Evolutionary conservation across 2,113 vertebrate species (phyloP).

Genomic region (Alouatta palliata): DNA sequence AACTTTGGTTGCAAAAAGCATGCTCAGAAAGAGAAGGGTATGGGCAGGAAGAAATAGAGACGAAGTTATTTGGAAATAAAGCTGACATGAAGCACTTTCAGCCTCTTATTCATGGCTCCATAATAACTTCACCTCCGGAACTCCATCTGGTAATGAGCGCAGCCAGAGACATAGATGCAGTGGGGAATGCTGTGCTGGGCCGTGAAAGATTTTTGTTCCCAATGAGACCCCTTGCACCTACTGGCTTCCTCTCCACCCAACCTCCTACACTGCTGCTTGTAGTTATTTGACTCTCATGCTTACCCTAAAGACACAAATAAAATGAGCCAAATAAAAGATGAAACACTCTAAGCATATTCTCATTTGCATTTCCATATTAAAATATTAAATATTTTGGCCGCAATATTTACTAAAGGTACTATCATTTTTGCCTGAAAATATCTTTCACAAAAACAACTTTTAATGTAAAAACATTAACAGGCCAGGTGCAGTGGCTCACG

Average conservation of each 20-base stretch:
- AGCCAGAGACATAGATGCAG: neutral
- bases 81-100: too few species aligned
- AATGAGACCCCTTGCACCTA: accelerated
- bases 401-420: neutral
- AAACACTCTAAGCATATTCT: neutral
- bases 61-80: neutral
- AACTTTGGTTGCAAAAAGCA: neutral
- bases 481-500: too few species aligned
- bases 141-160: neutral
- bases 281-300: neutral
- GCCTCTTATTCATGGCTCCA: neutral
- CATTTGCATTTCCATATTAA: neutral
- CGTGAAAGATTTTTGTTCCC: neutral
- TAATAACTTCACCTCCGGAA: neutral
- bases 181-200: neutral
- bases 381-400: neutral
- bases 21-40: too few species aligned
- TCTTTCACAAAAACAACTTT: neutral
- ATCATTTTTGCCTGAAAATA: neutral
- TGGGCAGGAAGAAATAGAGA: neutral
- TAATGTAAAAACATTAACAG: neutral
- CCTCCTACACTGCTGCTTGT: neutral
- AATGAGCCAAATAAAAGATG: neutral
- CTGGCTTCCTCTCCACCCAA: neutral
- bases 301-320: neutral